Percentiles rank a stretch among this genome's conserved stretches.
phyloP scores from a whole-genome alignment of 2,113 vertebrate species.

The Girardinichthys multiradiatus region DNA sequence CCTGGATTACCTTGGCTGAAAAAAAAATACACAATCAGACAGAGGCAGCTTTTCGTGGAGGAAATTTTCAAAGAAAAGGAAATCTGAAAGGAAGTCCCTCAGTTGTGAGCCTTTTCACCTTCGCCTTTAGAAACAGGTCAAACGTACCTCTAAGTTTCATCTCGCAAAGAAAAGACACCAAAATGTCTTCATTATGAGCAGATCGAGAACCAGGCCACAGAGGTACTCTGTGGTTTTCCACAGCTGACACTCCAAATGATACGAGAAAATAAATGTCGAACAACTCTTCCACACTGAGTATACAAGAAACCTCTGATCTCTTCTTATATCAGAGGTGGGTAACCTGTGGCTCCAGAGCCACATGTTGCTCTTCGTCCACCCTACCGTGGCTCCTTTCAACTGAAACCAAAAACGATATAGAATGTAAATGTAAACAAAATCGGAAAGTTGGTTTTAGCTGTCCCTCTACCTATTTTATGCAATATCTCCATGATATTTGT shows the following conservation, averaged over 20 bases:
- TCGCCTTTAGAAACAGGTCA: slow-evolving; percentile 57
- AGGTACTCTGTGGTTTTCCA: slow-evolving; percentile 47
- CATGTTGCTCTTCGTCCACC: background rate
- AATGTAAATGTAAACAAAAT: background rate
- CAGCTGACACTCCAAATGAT: slow-evolving; percentile 60
- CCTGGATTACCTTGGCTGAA: slow-evolving; percentile 64
- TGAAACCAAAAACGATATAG: background rate
- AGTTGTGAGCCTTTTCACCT: slow-evolving; percentile 49
- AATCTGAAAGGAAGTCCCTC: slow-evolving; percentile 51
- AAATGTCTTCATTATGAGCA: slow-evolving; percentile 64
- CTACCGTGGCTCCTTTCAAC: background rate
- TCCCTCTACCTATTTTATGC: background rate
- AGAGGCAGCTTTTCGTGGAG: slow-evolving; percentile 16
- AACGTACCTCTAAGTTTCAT: slow-evolving; percentile 49
- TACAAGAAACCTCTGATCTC: slow-evolving; percentile 4
- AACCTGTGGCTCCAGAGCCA: background rate
- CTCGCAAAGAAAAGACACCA: slow-evolving; percentile 33
- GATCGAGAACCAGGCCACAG: too few relatives aligned
- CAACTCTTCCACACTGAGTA: slow-evolving; percentile 9
- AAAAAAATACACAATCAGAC: slow-evolving; percentile 58
- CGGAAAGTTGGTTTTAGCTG: background rate
- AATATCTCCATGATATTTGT: background rate
- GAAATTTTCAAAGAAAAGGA: slow-evolving; percentile 8
- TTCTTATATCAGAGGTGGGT: slow-evolving; percentile 2
- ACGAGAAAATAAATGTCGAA: slow-evolving; percentile 37